A percentile compares a stretch with the other conserved stretches of the same genome.
These are phyloP conservation scores for Penaeus indicus DNA, from an alignment of 1,140 invertebrate genomes.

Conservation along the genomic window DNA sequence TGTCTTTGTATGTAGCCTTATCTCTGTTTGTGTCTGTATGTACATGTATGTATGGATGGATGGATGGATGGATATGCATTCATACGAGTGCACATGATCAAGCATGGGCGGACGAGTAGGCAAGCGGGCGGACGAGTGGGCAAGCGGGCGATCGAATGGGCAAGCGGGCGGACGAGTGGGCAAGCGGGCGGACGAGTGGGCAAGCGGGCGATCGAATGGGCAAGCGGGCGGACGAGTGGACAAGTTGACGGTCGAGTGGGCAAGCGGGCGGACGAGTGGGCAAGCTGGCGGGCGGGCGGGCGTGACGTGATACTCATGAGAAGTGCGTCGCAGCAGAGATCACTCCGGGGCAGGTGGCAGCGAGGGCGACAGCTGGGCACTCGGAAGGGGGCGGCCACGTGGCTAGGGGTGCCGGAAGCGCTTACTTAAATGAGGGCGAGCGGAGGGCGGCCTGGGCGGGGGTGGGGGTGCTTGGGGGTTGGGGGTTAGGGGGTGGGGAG, in stretches of 20 bases:
- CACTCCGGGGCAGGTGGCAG: too few relatives aligned
- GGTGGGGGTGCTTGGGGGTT: neutral
- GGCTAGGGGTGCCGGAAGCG: neutral
- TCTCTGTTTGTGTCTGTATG: conserved; percentile 8
- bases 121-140: too few relatives aligned
- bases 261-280: too few relatives aligned
- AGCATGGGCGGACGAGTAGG: too few relatives aligned
- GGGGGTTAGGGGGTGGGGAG: too few relatives aligned
- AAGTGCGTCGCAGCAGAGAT: too few relatives aligned
- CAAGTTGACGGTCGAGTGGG: neutral
- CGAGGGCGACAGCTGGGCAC: too few relatives aligned
- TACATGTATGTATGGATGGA: neutral
- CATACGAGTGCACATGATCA: neutral
- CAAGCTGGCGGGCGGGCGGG: too few relatives aligned
- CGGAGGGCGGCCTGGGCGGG: too few relatives aligned
- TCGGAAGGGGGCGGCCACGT: neutral
- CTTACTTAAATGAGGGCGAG: neutral
- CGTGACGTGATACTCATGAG: too few relatives aligned
- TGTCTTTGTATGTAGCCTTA: neutral
- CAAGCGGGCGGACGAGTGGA: neutral
- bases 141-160: too few relatives aligned
- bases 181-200: neutral
- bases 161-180: neutral
- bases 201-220: neutral
- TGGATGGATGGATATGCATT: neutral